These are phyloP conservation scores for Echinometra lucunter DNA, from an alignment of 53 echinoderm and acorn worm species.

Conservation along the genomic window DNA sequence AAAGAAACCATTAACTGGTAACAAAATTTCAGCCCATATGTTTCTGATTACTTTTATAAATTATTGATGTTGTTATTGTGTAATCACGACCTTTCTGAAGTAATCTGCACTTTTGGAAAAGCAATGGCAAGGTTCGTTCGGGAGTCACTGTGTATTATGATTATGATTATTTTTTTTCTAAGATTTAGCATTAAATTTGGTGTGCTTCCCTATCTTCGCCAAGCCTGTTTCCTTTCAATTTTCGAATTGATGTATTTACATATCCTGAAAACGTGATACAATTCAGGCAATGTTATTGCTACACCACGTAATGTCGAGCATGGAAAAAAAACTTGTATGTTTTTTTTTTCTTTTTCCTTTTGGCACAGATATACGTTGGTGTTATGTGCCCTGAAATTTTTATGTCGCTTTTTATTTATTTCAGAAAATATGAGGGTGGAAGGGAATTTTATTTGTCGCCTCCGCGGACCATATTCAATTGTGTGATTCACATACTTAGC, in stretches of 20 bases:
- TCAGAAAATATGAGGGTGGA: background rate
- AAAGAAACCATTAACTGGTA: too few relatives aligned
- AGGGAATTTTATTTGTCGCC: conserved; percentile 1
- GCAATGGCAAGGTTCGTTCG: background rate
- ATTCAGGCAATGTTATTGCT: background rate
- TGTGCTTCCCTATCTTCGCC: conserved; percentile 40
- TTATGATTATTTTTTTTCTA: too few relatives aligned
- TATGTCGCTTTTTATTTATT: conserved; percentile 17
- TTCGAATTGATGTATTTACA: conserved; percentile 28
- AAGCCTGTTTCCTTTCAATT: conserved; percentile 41
- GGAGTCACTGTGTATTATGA: conserved; percentile 27
- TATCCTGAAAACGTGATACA: background rate
- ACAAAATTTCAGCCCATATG: too few relatives aligned
- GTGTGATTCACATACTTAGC: background rate
- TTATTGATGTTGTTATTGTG: background rate
- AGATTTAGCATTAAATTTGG: conserved; percentile 45
- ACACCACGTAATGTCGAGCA: background rate
- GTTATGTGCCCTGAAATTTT: background rate
- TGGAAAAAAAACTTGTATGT: background rate
- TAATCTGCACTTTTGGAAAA: background rate
- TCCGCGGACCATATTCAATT: background rate
- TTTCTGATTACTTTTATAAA: too few relatives aligned
- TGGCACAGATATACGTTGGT: background rate
- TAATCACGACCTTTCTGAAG: background rate
- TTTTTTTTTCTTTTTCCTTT: background rate